Conservation (phyloP, 1,140 invertebrate species). For the Cydia amplana region DNA sequence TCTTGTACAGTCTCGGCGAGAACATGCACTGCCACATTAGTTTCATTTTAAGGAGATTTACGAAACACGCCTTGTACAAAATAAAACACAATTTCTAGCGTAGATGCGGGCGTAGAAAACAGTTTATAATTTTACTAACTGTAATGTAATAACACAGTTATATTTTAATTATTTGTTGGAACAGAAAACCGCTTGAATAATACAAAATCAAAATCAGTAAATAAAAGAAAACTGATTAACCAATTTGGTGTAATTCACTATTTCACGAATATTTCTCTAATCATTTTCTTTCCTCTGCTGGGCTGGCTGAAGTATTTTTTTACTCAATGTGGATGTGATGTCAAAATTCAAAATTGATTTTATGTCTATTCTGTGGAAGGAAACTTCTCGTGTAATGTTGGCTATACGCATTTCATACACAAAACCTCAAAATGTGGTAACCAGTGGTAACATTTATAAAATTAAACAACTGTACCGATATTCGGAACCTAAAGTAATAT, state of each 20-base stretch:
- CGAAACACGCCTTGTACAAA: neutral
- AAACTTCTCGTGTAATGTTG: neutral
- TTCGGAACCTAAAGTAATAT: too few relatives aligned
- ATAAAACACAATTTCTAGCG: neutral
- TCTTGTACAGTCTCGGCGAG: constrained; percentile 59
- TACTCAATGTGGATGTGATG: neutral
- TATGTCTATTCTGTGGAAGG: neutral
- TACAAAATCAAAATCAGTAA: neutral
- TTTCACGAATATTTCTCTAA: neutral
- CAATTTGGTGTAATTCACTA: neutral
- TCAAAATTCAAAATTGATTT: neutral
- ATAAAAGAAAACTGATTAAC: too few relatives aligned
- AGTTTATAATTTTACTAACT: neutral
- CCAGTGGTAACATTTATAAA: too few relatives aligned
- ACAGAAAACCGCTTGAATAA: neutral
- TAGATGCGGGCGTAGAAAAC: neutral
- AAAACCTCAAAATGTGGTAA: neutral
- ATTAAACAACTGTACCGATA: too few relatives aligned
- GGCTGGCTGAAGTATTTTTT: neutral
- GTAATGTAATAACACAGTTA: neutral
- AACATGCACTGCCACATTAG: constrained; percentile 47
- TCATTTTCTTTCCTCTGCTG: constrained; percentile 1
- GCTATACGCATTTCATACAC: neutral
- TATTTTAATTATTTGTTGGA: neutral
- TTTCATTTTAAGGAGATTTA: constrained; percentile 39